Conservation (phyloP, 2,888 invertebrate genomes). For the Acrobasis repandana region DNA sequence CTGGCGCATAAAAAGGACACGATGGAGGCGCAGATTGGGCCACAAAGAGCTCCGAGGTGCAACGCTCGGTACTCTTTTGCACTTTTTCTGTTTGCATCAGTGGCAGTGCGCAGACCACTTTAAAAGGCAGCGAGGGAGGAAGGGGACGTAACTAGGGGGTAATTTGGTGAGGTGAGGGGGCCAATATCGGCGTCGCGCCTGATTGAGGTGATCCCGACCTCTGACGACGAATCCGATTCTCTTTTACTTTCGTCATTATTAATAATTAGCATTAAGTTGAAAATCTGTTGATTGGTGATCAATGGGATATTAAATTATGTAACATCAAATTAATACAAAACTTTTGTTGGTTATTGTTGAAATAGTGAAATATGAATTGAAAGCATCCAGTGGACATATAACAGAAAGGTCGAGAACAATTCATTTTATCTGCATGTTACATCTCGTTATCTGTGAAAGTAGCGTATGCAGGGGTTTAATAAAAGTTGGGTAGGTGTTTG, state of each 20-base stretch:
- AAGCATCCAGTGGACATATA: neutral
- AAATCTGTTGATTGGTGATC: neutral
- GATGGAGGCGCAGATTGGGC: slow-evolving; percentile 79
- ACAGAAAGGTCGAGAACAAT: neutral
- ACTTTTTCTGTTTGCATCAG: slow-evolving; percentile 80
- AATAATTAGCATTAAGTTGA: slow-evolving; percentile 51
- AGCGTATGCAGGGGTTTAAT: slow-evolving; percentile 59
- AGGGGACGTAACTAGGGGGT: slow-evolving; percentile 80
- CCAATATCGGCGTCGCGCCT: slow-evolving; percentile 79
- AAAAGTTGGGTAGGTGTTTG: slow-evolving; percentile 78
- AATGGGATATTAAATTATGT: neutral
- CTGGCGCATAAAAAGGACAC: slow-evolving; percentile 75
- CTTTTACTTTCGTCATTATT: slow-evolving; percentile 58
- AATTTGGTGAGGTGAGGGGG: slow-evolving; percentile 78
- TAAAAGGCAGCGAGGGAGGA: slow-evolving; percentile 77
- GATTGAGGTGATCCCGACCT: slow-evolving; percentile 79
- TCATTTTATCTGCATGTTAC: slow-evolving; percentile 22
- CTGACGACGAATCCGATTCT: slow-evolving; percentile 72
- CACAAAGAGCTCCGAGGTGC: slow-evolving; percentile 81
- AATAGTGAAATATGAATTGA: neutral
- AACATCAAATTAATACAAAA: neutral
- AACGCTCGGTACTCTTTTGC: slow-evolving; percentile 72
- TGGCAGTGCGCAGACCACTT: slow-evolving; percentile 82
- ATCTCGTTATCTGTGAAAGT: slow-evolving; percentile 31
- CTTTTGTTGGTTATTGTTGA: neutral